phyloP scores from a whole-genome alignment of 2,888 invertebrate species.

The Eupeodes luniger region DNA sequence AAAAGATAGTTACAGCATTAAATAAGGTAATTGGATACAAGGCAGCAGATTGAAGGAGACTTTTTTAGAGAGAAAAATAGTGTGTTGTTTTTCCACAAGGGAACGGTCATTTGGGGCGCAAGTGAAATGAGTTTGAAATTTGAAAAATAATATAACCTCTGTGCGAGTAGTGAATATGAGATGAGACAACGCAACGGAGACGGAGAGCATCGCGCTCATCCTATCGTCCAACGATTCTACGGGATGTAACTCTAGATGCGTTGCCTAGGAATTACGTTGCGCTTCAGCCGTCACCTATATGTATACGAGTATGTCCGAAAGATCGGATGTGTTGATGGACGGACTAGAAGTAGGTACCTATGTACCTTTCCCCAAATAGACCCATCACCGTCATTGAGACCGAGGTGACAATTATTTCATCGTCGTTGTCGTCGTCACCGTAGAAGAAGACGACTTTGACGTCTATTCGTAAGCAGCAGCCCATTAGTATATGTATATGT shows the following conservation, averaged over 20 bases:
- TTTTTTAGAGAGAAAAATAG: slow-evolving; percentile 6
- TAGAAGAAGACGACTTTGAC: slow-evolving; percentile 24
- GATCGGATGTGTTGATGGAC: slow-evolving; percentile 66
- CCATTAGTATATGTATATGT: neutral
- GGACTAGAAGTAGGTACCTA: slow-evolving; percentile 29
- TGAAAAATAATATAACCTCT: slow-evolving; percentile 70
- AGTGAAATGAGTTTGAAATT: slow-evolving; percentile 49
- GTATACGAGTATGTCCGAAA: slow-evolving; percentile 43
- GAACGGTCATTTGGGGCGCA: slow-evolving; percentile 45
- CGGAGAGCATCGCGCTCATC: slow-evolving; percentile 32
- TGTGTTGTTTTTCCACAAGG: slow-evolving; percentile 27
- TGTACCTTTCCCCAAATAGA: slow-evolving; percentile 74
- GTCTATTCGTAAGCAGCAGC: neutral
- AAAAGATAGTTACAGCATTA: slow-evolving; percentile 56
- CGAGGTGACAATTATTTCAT: slow-evolving; percentile 65
- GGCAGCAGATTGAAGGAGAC: slow-evolving; percentile 16
- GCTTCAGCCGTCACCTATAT: slow-evolving; percentile 60
- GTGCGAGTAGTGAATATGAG: slow-evolving; percentile 52
- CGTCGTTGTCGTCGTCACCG: no score
- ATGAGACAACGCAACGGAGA: slow-evolving; percentile 38
- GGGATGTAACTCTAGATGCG: slow-evolving; percentile 67
- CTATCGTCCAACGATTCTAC: slow-evolving; percentile 30
- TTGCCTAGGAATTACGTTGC: slow-evolving; percentile 70
- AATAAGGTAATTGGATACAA: slow-evolving; percentile 56
- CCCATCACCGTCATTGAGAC: slow-evolving; percentile 64